Evolutionary conservation across 2,888 invertebrate genomes (phyloP).

Genomic region (Heterodera filipjevi): DNA sequence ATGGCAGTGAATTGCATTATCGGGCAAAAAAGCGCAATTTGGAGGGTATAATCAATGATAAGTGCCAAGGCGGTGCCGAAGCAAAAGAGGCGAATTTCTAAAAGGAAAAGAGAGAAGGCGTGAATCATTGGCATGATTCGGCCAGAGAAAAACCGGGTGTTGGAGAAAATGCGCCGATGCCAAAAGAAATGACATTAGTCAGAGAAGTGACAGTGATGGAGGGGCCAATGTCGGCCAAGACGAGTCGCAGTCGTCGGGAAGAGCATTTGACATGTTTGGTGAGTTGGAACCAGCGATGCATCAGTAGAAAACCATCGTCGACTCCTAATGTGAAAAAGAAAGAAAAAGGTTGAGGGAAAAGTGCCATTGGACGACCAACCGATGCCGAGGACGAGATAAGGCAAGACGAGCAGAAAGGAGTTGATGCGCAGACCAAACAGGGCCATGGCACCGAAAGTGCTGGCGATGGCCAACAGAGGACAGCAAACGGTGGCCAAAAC

Average conservation of each 20-base stretch:
- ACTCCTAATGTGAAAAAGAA: slow-evolving; percentile 27
- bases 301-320: slow-evolving; percentile 49
- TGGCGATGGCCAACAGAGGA: slow-evolving; percentile 61
- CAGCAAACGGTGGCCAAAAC: slow-evolving; percentile 52
- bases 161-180: slow-evolving; percentile 62
- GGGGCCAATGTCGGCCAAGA: slow-evolving; percentile 63
- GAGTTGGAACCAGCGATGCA: slow-evolving; percentile 56
- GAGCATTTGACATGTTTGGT: neutral
- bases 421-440: slow-evolving; percentile 54
- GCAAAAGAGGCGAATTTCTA: slow-evolving; percentile 63
- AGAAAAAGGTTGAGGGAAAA: neutral
- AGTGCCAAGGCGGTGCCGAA: slow-evolving; percentile 63
- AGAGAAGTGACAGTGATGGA: slow-evolving; percentile 63
- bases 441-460: slow-evolving; percentile 59
- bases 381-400: slow-evolving; percentile 64
- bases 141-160: slow-evolving; percentile 53
- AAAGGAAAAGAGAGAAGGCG: neutral
- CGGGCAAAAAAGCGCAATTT: slow-evolving; percentile 61
- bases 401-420: slow-evolving; percentile 63
- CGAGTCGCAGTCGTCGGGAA: slow-evolving; percentile 44
- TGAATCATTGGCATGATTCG: neutral
- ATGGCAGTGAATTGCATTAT: slow-evolving; percentile 55
- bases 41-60: slow-evolving; percentile 57
- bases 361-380: slow-evolving; percentile 43
- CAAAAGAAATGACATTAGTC: slow-evolving; percentile 64